Evolutionary conservation across 2,888 invertebrate species (phyloP).

Genomic region (Agrenia bidenticulata): DNA sequence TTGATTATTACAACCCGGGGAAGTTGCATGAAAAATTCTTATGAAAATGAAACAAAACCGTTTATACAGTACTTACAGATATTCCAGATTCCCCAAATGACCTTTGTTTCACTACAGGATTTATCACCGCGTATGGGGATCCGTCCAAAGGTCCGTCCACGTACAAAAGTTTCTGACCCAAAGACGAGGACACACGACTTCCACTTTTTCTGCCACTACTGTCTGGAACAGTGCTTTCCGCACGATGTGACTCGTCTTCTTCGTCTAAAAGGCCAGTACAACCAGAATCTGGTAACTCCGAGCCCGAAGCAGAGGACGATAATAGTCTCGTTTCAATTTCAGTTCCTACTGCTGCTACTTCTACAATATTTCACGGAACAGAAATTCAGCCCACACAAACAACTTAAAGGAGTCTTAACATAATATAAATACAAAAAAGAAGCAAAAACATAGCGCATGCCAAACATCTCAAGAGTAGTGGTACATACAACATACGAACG

Average conservation of each 20-base stretch:
- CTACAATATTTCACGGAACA: slow-evolving; percentile 11
- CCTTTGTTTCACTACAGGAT: slow-evolving; percentile 45
- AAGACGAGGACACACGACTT: background rate
- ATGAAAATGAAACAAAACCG: too few relatives aligned
- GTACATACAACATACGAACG: too few relatives aligned
- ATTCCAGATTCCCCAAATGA: slow-evolving; percentile 47
- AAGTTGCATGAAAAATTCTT: too few relatives aligned
- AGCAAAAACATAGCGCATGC: slow-evolving; percentile 12
- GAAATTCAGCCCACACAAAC: slow-evolving; percentile 13
- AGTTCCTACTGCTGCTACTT: slow-evolving; percentile 9
- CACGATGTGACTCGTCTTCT: slow-evolving; percentile 26
- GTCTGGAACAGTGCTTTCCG: background rate
- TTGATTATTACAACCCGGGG: too few relatives aligned
- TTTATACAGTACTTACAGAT: slow-evolving; percentile 46
- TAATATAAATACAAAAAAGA: slow-evolving; percentile 7
- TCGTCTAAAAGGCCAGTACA: slow-evolving; percentile 48
- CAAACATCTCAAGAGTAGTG: background rate
- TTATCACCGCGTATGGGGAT: slow-evolving; percentile 46
- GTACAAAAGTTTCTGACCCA: slow-evolving; percentile 12
- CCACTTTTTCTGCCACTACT: slow-evolving; percentile 7
- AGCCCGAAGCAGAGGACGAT: slow-evolving; percentile 14
- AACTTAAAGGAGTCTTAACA: slow-evolving; percentile 6
- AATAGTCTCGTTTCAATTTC: slow-evolving; percentile 12
- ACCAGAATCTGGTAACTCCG: slow-evolving; percentile 47
- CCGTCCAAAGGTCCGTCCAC: slow-evolving; percentile 44